A percentile compares a stretch with the other conserved stretches of the same genome.
Evolutionary conservation across 2,113 vertebrate genomes (phyloP).

Genomic region (Zingel zingel): DNA sequence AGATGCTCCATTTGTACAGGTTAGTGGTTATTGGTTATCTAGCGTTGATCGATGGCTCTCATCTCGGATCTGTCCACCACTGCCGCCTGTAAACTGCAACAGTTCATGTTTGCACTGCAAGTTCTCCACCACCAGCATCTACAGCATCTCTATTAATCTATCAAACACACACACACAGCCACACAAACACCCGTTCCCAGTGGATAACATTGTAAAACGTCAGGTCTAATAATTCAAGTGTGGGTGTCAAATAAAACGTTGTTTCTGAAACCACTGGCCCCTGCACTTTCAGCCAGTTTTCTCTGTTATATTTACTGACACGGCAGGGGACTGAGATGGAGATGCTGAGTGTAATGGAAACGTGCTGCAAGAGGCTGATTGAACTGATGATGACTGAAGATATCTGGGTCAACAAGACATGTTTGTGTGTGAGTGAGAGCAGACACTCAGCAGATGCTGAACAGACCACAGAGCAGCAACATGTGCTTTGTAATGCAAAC

Average conservation of each 20-base stretch:
- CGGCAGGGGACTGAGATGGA: slow-evolving; percentile 54
- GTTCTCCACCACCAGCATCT: slow-evolving; percentile 31
- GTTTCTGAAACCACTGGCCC: slow-evolving; percentile 47
- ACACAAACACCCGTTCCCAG: slow-evolving; percentile 20
- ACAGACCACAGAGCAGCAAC: background rate
- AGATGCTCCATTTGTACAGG: slow-evolving; percentile 6
- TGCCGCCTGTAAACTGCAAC: slow-evolving; percentile 45
- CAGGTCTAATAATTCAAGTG: slow-evolving; percentile 69
- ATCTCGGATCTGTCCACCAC: slow-evolving; percentile 35
- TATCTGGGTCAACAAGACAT: slow-evolving; percentile 32
- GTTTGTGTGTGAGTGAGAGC: background rate
- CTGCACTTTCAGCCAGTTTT: slow-evolving; percentile 52
- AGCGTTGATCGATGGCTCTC: slow-evolving; percentile 57
- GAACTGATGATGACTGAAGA: slow-evolving; percentile 37
- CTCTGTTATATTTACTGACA: slow-evolving; percentile 56
- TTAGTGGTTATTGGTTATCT: slow-evolving; percentile 10
- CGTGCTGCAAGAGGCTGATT: slow-evolving; percentile 22
- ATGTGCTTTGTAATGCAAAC: slow-evolving; percentile 24
- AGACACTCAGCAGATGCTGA: background rate
- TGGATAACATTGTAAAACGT: slow-evolving; percentile 63
- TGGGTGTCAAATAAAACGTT: slow-evolving; percentile 50
- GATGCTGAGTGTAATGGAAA: slow-evolving; percentile 60
- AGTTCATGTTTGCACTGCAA: slow-evolving; percentile 48
- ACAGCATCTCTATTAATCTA: slow-evolving; percentile 57
- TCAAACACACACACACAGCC: slow-evolving; percentile 22